These are phyloP conservation scores for Ptilodon capucinus DNA, from an alignment of 2,888 invertebrate species.

Conservation along the genomic window DNA sequence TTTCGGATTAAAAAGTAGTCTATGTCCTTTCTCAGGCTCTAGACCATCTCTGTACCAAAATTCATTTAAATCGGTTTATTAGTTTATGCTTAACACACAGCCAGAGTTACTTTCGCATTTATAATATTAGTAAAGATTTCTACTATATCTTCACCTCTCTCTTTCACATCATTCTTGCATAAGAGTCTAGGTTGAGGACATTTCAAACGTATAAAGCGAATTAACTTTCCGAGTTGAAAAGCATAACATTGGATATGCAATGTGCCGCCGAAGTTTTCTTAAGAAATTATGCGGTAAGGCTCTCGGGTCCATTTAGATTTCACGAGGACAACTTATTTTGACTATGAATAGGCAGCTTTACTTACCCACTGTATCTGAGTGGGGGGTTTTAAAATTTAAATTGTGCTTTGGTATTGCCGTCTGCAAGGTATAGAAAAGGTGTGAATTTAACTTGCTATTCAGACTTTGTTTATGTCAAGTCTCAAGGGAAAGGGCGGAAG, in stretches of 20 bases:
- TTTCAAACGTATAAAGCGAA: neutral
- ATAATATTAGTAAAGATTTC: too few species aligned
- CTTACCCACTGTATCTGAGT: constrained; percentile 2
- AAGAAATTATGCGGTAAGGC: constrained; percentile 25
- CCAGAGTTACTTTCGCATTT: too few species aligned
- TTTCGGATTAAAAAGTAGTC: too few species aligned
- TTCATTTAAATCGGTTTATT: too few species aligned
- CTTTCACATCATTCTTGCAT: too few species aligned
- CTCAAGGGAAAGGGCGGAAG: too few species aligned
- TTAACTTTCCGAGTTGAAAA: constrained; percentile 15
- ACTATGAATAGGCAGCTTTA: constrained; percentile 27
- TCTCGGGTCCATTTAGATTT: constrained; percentile 28
- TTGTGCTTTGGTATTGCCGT: neutral
- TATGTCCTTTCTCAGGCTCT: too few species aligned
- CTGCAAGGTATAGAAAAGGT: neutral
- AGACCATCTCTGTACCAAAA: too few species aligned
- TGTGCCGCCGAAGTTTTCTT: constrained; percentile 23
- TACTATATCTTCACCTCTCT: too few species aligned
- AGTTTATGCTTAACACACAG: too few species aligned
- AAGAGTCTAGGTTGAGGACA: neutral
- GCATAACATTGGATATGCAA: constrained; percentile 26
- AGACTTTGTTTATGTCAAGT: neutral
- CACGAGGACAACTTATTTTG: constrained; percentile 28
- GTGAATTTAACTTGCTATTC: neutral
- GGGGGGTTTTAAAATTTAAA: constrained; percentile 5